Evolutionary conservation across 2,888 invertebrate species (phyloP).

Genomic region (Seladonia tumulorum): DNA sequence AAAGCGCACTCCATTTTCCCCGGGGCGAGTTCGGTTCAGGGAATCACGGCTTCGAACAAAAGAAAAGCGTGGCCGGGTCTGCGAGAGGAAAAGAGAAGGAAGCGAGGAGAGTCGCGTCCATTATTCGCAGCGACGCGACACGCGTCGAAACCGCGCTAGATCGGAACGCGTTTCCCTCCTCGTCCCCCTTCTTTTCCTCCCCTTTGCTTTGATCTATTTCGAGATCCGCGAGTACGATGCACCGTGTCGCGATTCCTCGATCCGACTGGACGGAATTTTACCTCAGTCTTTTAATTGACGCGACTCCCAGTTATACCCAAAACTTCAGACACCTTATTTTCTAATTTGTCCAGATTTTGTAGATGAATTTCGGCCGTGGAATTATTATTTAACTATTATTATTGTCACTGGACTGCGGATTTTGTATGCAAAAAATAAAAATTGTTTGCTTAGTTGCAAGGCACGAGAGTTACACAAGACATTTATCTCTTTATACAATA

Average conservation of each 20-base stretch:
- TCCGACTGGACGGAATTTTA: not conserved
- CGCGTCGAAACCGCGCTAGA: conserved; percentile 32
- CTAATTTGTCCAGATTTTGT: too few species aligned
- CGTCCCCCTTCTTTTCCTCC: not conserved
- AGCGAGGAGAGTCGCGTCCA: not conserved
- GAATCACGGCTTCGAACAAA: conserved; percentile 3
- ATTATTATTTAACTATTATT: too few species aligned
- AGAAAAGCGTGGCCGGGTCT: not conserved
- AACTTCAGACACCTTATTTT: too few species aligned
- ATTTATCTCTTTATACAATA: too few species aligned
- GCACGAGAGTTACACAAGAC: too few species aligned
- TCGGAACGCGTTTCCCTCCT: conserved; percentile 5
- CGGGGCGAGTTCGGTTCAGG: conserved; percentile 11
- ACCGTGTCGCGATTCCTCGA: not conserved
- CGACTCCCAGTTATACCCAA: not conserved
- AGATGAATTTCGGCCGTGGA: too few species aligned
- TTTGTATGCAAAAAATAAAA: too few species aligned
- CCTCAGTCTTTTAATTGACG: not conserved
- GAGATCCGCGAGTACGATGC: conserved; percentile 1
- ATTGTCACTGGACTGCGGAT: too few species aligned
- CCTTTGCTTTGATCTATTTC: not conserved
- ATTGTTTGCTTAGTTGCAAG: too few species aligned
- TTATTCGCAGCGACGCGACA: conserved; percentile 28
- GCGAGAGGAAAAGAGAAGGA: not conserved
- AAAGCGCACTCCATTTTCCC: conserved; percentile 36